A percentile compares a stretch with the other conserved stretches of the same genome.
phyloP scores from a whole-genome alignment of 2,888 invertebrate species.

The Tipula lateralis region DNA sequence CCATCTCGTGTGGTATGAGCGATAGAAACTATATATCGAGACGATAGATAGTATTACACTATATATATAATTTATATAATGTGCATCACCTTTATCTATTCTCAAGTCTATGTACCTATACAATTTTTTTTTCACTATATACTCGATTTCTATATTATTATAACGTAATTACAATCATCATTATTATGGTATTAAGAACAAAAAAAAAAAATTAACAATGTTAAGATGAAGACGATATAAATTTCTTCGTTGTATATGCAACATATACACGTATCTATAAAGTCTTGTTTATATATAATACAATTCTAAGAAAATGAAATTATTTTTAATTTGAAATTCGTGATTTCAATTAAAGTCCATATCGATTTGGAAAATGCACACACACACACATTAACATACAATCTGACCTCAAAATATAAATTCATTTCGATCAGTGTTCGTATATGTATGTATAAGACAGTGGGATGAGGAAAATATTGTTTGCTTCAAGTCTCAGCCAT shows the following conservation, averaged over 20 bases:
- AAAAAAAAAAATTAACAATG: not conserved
- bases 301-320: not conserved
- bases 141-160: not conserved
- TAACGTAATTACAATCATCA: not conserved
- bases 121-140: not conserved
- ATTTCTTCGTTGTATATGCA: not conserved
- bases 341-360: constrained; percentile 1
- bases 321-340: constrained; percentile 7
- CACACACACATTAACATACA: not conserved
- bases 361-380: not conserved
- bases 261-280: no score
- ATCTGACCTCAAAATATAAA: not conserved
- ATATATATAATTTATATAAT: not conserved
- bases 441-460: not conserved
- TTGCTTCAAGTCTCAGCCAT: not conserved
- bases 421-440: not conserved
- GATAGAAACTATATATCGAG: not conserved
- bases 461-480: not conserved
- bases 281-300: not conserved
- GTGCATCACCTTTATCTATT: constrained; percentile 15
- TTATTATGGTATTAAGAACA: constrained; percentile 7
- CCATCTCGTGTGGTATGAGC: not conserved
- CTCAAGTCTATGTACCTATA: not conserved
- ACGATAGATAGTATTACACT: not conserved
- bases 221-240: not conserved